Evolutionary conservation across 2,888 invertebrate genomes (phyloP).

Genomic region (Zonitis immaculata): DNA sequence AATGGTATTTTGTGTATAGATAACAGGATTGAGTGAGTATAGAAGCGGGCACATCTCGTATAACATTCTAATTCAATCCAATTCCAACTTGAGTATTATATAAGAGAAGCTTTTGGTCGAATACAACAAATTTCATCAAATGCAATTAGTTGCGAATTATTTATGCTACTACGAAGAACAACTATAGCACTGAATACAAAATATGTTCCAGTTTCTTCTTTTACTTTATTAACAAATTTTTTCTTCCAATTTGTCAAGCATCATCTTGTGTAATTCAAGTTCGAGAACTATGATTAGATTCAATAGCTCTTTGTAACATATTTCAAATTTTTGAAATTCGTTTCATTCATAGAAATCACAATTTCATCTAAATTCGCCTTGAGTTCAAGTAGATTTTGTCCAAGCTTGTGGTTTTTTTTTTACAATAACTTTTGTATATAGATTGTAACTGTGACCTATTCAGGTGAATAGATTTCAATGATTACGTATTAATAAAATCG

Average conservation of each 20-base stretch:
- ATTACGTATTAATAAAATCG: neutral
- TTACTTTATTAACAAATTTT: neutral
- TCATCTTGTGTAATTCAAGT: no score
- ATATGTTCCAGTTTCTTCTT: neutral
- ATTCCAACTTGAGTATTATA: slow-evolving; percentile 20
- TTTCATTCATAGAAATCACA: no score
- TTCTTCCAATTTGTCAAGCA: no score
- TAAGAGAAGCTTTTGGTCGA: slow-evolving; percentile 29
- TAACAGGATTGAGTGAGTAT: slow-evolving; percentile 28
- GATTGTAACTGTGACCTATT: slow-evolving; percentile 16
- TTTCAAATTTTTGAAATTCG: no score
- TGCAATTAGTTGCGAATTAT: slow-evolving; percentile 33
- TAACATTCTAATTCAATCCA: slow-evolving; percentile 30
- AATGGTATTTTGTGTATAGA: slow-evolving; percentile 36
- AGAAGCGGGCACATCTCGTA: slow-evolving; percentile 24
- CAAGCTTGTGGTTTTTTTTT: neutral
- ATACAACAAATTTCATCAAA: slow-evolving; percentile 35
- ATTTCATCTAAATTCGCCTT: no score
- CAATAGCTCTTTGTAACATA: no score
- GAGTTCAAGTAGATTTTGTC: slow-evolving; percentile 18
- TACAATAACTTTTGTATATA: slow-evolving; percentile 7
- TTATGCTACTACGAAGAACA: slow-evolving; percentile 24
- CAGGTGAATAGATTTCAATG: slow-evolving; percentile 6
- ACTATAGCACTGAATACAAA: slow-evolving; percentile 13
- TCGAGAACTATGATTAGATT: no score